Percentiles rank a stretch among this genome's conserved stretches.
Evolutionary conservation across 2,797 vertebrate species (phyloP).

Genomic region (Peromyscus melanophrys): DNA sequence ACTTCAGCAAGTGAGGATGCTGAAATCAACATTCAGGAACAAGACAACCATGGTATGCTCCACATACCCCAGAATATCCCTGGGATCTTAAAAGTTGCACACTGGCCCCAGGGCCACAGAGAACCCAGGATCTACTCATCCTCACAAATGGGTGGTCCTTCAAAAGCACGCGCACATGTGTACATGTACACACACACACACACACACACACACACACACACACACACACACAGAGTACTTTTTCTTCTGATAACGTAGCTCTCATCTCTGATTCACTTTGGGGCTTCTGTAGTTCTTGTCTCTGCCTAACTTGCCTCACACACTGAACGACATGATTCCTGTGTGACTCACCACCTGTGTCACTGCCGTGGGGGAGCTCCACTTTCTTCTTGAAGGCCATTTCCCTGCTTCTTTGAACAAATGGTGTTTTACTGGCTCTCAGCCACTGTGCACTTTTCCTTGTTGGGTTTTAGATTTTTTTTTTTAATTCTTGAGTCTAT

Average conservation of each 20-base stretch:
- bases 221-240: background rate
- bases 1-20: background rate
- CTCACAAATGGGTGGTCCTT: background rate
- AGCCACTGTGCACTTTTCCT: background rate
- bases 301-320: background rate
- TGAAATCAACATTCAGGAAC: background rate
- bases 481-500: constrained; percentile 2
- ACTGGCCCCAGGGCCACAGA: background rate
- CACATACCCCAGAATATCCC: no score
- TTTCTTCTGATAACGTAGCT: background rate
- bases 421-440: background rate
- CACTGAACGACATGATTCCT: background rate
- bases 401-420: background rate
- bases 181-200: no score
- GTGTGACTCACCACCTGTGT: background rate
- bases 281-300: background rate
- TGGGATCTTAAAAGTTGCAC: background rate
- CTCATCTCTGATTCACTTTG: background rate
- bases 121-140: background rate
- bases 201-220: no score
- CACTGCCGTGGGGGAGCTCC: background rate
- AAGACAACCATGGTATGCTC: background rate
- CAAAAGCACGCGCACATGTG: background rate
- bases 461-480: background rate
- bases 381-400: background rate